Percentiles rank a stretch among this genome's conserved stretches.
Evolutionary conservation across 2,113 vertebrate species (phyloP).

Genomic region (Brachionichthys hirsutus): DNA sequence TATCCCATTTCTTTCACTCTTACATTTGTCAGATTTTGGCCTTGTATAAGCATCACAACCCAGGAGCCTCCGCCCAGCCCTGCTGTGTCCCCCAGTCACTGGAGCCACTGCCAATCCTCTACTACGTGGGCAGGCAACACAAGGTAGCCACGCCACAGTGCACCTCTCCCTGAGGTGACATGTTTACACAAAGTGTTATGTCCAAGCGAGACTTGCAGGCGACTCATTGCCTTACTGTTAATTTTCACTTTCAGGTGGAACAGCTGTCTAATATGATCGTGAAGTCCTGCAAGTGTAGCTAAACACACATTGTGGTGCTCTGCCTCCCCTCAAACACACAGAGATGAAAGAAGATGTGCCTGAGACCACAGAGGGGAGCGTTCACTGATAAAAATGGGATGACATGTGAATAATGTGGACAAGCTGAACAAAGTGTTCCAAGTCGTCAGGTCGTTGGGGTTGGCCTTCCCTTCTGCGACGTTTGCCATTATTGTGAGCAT

Average conservation of each 20-base stretch:
- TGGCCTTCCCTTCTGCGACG: constrained; percentile 22
- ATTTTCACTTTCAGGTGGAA: constrained; percentile 79
- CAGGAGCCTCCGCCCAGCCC: constrained; percentile 87
- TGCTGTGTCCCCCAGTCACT: constrained; percentile 87
- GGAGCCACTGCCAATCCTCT: constrained; percentile 88
- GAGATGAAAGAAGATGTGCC: constrained; percentile 17
- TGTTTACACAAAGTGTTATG: constrained; percentile 9
- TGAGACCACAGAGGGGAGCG: constrained; percentile 16
- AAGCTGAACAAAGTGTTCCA: constrained; percentile 17
- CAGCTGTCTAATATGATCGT: constrained; percentile 91
- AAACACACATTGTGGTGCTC: constrained; percentile 50
- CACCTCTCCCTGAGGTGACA: not conserved
- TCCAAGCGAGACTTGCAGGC: not conserved
- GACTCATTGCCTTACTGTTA: constrained; percentile 3
- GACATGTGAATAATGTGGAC: constrained; percentile 22
- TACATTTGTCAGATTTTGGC: constrained; percentile 81
- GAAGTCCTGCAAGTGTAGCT: constrained; percentile 89
- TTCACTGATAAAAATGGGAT: constrained; percentile 14
- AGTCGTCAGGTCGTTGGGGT: constrained; percentile 27
- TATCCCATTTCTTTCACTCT: no score
- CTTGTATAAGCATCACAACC: constrained; percentile 90
- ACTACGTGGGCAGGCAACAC: constrained; percentile 87
- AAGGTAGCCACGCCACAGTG: constrained; percentile 63
- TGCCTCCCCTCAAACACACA: constrained; percentile 23
- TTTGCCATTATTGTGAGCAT: constrained; percentile 29